Conservation (phyloP, 1,140 invertebrate genomes). For the Trichonephila clavipes region DNA sequence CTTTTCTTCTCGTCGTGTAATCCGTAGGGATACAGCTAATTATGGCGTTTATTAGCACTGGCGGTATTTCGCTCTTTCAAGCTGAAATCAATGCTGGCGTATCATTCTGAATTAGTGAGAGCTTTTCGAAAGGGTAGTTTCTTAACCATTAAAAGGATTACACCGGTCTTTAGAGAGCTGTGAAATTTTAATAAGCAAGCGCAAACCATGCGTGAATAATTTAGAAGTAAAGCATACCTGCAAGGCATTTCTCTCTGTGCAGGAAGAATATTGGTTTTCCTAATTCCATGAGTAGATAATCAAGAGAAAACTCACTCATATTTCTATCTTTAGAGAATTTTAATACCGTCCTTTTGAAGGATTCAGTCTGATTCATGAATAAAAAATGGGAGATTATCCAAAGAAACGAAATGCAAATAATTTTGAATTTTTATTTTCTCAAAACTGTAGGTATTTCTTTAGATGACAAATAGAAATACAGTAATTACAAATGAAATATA, state of each 20-base stretch:
- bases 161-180: constrained; percentile 72
- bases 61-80: constrained; percentile 72
- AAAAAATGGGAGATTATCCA: constrained; percentile 51
- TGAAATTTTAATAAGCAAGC: constrained; percentile 75
- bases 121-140: constrained; percentile 67
- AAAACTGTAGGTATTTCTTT: background rate
- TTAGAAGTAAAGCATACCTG: constrained; percentile 68
- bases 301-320: constrained; percentile 57
- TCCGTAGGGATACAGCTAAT: constrained; percentile 64
- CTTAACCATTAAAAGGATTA: constrained; percentile 76
- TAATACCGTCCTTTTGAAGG: constrained; percentile 4
- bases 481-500: background rate
- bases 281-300: constrained; percentile 53
- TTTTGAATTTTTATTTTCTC: background rate
- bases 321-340: constrained; percentile 24
- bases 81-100: constrained; percentile 71
- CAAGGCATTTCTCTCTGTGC: background rate
- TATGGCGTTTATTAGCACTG: constrained; percentile 71
- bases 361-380: constrained; percentile 8
- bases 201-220: constrained; percentile 74
- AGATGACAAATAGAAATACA: background rate
- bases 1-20: constrained; percentile 58
- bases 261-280: constrained; percentile 58
- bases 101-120: constrained; percentile 73
- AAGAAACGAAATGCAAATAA: constrained; percentile 17